Percentiles rank a stretch among this genome's conserved stretches.
These are phyloP conservation scores for Campopleginae sp. DNA, from an alignment of 2,888 invertebrate species.

Conservation along the genomic window DNA sequence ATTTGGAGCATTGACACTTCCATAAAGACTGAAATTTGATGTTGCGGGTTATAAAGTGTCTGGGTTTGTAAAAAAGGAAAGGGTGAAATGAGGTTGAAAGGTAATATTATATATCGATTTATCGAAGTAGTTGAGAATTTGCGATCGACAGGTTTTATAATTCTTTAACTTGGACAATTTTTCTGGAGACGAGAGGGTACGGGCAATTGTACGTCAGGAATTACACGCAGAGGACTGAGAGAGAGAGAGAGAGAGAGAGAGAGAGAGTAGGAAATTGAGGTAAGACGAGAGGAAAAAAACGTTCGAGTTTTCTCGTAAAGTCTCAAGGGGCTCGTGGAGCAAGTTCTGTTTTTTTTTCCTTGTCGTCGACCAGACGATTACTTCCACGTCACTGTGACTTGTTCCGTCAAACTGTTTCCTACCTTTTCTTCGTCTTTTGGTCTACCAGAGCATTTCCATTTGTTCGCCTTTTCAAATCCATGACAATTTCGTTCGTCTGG, in stretches of 20 bases:
- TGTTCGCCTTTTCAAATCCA: conserved; percentile 9
- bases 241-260: conserved; percentile 7
- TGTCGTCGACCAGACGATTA: conserved; percentile 23
- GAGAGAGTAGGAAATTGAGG: conserved; percentile 29
- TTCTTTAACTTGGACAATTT: conserved; percentile 40
- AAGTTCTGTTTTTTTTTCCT: conserved; percentile 28
- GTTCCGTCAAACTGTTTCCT: conserved; percentile 3
- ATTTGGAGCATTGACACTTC: conserved; percentile 2
- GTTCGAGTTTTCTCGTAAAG: conserved; percentile 40
- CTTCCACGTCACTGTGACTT: conserved; percentile 29
- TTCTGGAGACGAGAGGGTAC: background rate
- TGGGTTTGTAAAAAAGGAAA: background rate
- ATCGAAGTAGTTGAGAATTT: conserved; percentile 39
- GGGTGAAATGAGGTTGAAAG: conserved; percentile 17
- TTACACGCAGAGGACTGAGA: conserved; percentile 4
- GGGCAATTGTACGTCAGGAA: conserved; percentile 44
- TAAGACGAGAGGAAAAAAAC: conserved; percentile 8
- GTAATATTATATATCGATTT: conserved; percentile 22
- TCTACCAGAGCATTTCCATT: conserved; percentile 3
- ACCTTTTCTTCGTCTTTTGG: conserved; percentile 3
- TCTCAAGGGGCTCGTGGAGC: conserved; percentile 33
- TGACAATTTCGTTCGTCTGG: background rate
- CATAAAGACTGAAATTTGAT: conserved; percentile 11
- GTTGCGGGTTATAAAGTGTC: conserved; percentile 2
- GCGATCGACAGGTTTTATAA: conserved; percentile 55